A percentile compares a stretch with the other conserved stretches of the same genome.
Evolutionary conservation across 1,140 invertebrate species (phyloP).

Genomic region (Phortica variegata): DNA sequence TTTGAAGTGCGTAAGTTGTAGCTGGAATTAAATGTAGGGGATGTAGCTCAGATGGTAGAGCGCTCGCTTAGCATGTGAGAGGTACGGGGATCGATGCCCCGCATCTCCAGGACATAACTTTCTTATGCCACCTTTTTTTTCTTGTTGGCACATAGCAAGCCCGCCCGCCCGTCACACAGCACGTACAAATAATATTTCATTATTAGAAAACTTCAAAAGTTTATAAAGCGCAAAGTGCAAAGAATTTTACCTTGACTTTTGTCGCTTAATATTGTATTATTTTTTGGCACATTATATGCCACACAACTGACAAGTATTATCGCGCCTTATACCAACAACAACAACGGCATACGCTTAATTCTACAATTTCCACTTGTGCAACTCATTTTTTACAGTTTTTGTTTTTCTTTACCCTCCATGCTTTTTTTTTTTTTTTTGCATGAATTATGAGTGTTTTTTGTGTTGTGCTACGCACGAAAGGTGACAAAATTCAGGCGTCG

Average conservation of each 20-base stretch:
- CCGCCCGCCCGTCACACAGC: too few relatives aligned
- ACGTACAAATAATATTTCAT: constrained; percentile 36
- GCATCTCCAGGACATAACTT: constrained; percentile 27
- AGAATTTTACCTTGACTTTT: constrained; percentile 21
- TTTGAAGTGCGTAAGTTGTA: not conserved
- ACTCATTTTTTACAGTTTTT: too few relatives aligned
- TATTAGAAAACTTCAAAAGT: constrained; percentile 27
- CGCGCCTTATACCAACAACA: constrained; percentile 6
- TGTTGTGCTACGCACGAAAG: constrained; percentile 39
- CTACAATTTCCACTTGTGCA: too few relatives aligned
- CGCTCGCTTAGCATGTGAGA: constrained; percentile 83
- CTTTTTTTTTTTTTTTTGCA: constrained; percentile 7
- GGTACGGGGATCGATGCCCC: constrained; percentile 80
- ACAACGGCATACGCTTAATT: constrained; percentile 32
- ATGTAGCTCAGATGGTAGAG: constrained; percentile 81
- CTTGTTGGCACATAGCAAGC: too few relatives aligned
- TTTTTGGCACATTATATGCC: constrained; percentile 25
- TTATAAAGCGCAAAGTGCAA: too few relatives aligned
- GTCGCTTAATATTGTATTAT: constrained; percentile 26
- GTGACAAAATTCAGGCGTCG: constrained; percentile 45
- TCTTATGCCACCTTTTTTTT: not conserved
- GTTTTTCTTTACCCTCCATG: too few relatives aligned
- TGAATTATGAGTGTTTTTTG: constrained; percentile 46
- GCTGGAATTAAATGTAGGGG: not conserved
- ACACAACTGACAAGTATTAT: not conserved